These are phyloP conservation scores for Saccostrea cuccullata DNA, from an alignment of 1,140 invertebrate genomes.

Conservation along the genomic window DNA sequence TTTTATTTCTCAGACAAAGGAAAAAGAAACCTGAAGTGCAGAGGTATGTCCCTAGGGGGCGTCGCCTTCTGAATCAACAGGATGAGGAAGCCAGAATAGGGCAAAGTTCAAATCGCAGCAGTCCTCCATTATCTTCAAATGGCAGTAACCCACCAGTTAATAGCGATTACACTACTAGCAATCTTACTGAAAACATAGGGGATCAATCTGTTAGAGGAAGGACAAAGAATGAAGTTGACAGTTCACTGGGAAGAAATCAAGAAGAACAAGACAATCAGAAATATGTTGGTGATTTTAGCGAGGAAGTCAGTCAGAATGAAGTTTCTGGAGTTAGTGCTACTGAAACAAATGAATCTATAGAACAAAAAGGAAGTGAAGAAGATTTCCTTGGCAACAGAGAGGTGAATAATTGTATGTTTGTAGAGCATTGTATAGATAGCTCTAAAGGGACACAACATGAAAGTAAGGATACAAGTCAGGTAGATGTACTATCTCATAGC, in stretches of 20 bases:
- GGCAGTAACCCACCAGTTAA: not conserved
- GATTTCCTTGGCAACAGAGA: not conserved
- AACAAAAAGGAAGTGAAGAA: not conserved
- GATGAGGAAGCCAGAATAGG: not conserved
- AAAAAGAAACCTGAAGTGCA: constrained; percentile 85
- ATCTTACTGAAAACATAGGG: not conserved
- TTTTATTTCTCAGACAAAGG: constrained; percentile 49
- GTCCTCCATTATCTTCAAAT: not conserved
- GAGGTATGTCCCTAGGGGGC: constrained; percentile 87
- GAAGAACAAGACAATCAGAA: not conserved
- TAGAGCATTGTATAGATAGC: not conserved
- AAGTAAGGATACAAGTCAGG: not conserved
- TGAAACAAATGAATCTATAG: not conserved
- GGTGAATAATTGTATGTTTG: not conserved
- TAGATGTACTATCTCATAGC: not conserved
- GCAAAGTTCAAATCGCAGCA: not conserved
- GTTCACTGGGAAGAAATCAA: constrained; percentile 27
- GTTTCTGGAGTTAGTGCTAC: not conserved
- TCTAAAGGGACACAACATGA: not conserved
- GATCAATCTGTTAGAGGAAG: not conserved
- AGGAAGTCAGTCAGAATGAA: not conserved
- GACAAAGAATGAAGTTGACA: constrained; percentile 15
- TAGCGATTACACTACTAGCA: not conserved
- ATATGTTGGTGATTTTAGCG: not conserved
- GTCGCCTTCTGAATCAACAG: constrained; percentile 79